Base-by-base conservation (phyloP, 2,888 invertebrate genomes). In the Pasiphila rectangulata region DNA sequence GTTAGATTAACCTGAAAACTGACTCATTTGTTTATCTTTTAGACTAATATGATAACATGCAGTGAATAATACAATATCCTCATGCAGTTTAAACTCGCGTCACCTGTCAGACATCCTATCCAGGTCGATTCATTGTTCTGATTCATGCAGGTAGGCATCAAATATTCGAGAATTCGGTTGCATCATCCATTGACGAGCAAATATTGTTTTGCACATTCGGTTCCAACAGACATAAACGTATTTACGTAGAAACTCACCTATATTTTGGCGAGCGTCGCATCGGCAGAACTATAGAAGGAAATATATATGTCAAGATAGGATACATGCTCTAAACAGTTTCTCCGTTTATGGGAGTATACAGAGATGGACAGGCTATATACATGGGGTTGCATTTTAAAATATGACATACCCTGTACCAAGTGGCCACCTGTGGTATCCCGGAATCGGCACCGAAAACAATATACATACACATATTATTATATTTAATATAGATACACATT, bases 321-420 rank as follows among this genome's bases (percentile, higher is more conserved):
- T 7, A 36, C 49, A 49, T 49, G 49, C 49, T 49, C 27, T 45
- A 37, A 32, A 32, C 36, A 17, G 20, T 15, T 20, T 17, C 9
- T 41, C 40, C 45, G 25, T 21, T 41, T 37, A 41, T 27, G 29
- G 29, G 15, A 46, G 10, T 47, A 51, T 44, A 53, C 21, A 48
- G 46, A 59, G 58, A 60, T 62, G 61, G 62, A 49, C 63, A 63
- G 57, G 59, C 61, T 51, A 50, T 56, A 60, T 56, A 59, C 49
- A 53, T 41, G 56, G 61, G 62, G 63, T 57, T 63, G 62, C 56
- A 67, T 60, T 65, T 65, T 61, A 57, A 67, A 71, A 69, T 51
- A 16, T 45, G 71, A 76, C 95, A 91, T 95, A 95, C 95, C 95
- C 95, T 93, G 92, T 93, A 95, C 95, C 95, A 95, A 91, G 94